Percentiles rank a stretch among this genome's conserved stretches.
Evolutionary conservation across 2,888 invertebrate genomes (phyloP).

Genomic region (Iphiclides podalirius): DNA sequence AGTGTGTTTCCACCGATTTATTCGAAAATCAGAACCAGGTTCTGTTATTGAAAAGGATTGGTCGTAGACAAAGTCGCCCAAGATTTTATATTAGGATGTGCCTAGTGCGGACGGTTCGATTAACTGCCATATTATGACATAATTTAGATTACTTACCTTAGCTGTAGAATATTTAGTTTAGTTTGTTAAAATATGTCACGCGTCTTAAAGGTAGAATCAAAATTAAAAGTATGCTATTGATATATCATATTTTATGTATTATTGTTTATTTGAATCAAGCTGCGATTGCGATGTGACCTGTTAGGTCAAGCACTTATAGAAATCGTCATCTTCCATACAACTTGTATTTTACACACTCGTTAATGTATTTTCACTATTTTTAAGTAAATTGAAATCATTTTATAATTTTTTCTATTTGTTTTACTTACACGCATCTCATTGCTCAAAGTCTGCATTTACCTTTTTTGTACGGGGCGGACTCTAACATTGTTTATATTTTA

Average conservation of each 20-base stretch:
- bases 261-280: constrained; percentile 48
- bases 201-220: constrained; percentile 70
- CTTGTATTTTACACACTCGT: constrained; percentile 62
- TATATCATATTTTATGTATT: constrained; percentile 45
- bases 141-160: constrained; percentile 72
- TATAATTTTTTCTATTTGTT: constrained; percentile 39
- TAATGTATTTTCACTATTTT: constrained; percentile 63
- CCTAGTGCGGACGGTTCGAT: constrained; percentile 75
- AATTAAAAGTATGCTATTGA: constrained; percentile 62
- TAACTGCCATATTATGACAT: constrained; percentile 80
- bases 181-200: constrained; percentile 62
- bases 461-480: constrained; percentile 51
- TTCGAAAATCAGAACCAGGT: constrained; percentile 69
- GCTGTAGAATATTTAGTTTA: constrained; percentile 63
- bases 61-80: constrained; percentile 53
- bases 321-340: constrained; percentile 47
- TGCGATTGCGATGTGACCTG: constrained; percentile 44
- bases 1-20: constrained; percentile 71
- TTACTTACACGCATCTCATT: constrained; percentile 58
- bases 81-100: constrained; percentile 52
- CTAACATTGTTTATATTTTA: constrained; percentile 58
- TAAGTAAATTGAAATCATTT: constrained; percentile 51
- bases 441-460: constrained; percentile 67
- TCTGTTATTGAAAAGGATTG: constrained; percentile 53
- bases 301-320: constrained; percentile 40